Conservation (phyloP, 1,140 invertebrate genomes). For the Dermatophagoides farinae region DNA sequence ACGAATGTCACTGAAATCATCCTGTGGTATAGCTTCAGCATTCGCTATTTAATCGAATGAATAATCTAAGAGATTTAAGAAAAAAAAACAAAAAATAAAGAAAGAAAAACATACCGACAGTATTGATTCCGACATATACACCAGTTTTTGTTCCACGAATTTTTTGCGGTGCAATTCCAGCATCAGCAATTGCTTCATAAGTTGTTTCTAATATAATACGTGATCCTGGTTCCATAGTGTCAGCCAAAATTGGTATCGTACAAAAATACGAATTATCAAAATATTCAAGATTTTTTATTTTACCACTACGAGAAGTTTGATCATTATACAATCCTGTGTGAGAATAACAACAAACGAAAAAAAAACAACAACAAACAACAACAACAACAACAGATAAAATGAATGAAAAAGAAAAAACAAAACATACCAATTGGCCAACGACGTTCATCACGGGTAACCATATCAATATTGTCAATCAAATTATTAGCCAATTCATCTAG, state of each 20-base stretch:
- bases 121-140: constrained; percentile 51
- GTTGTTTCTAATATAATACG: constrained; percentile 74
- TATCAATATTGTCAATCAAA: constrained; percentile 58
- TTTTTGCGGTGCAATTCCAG: constrained; percentile 27
- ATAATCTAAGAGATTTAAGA: neutral
- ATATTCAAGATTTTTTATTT: constrained; percentile 4
- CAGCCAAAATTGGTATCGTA: constrained; percentile 31
- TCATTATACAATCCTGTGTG: neutral
- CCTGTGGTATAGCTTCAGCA: constrained; percentile 10
- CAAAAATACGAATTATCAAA: constrained; percentile 11
- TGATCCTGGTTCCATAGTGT: constrained; percentile 84
- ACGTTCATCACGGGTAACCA: constrained; percentile 28
- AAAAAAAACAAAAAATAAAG: neutral
- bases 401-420: neutral
- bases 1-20: constrained; percentile 7
- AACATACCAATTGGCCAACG: constrained; percentile 28
- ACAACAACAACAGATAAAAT: neutral
- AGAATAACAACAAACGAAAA: neutral
- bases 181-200: constrained; percentile 81
- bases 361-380: neutral
- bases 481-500: constrained; percentile 72
- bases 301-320: constrained; percentile 5
- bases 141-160: constrained; percentile 46
- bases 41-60: neutral
- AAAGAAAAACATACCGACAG: neutral